Percentiles rank a stretch among this genome's conserved stretches.
phyloP scores from a whole-genome alignment of 2,113 vertebrate genomes.

The Coregonus clupeaformis region DNA sequence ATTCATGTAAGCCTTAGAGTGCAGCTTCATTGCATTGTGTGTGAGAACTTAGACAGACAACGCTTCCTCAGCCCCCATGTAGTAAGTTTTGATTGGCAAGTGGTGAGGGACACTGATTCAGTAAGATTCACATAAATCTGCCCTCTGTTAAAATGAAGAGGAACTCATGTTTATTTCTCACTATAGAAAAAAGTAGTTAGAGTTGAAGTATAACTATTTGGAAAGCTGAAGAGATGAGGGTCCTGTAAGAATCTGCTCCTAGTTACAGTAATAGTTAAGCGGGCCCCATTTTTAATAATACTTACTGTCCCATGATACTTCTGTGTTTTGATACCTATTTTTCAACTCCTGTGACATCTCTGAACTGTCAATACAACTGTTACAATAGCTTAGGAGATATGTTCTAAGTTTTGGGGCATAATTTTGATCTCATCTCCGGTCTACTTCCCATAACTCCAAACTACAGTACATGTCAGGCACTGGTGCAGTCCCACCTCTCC shows the following conservation, averaged over 20 bases:
- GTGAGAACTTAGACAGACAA: conserved; percentile 35
- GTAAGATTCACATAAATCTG: background rate
- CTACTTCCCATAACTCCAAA: background rate
- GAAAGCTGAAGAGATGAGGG: background rate
- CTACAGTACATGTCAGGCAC: background rate
- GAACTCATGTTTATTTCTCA: too few relatives aligned
- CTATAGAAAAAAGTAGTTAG: background rate
- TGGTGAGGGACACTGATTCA: background rate
- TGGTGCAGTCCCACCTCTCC: background rate
- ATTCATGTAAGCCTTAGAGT: conserved; percentile 65
- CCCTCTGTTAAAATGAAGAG: background rate
- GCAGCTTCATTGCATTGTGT: conserved; percentile 48
- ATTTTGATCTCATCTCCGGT: background rate
- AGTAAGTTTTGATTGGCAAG: background rate
- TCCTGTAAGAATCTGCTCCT: too few relatives aligned
- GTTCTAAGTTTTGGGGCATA: background rate
- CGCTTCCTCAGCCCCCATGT: conserved; percentile 18
- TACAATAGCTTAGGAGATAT: background rate
- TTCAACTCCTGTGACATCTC: background rate
- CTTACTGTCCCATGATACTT: background rate
- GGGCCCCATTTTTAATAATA: background rate
- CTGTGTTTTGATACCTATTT: too few relatives aligned
- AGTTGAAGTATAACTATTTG: conserved; percentile 1
- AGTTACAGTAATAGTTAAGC: too few relatives aligned
- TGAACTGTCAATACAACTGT: conserved; percentile 3